Evolutionary conservation across 2,888 invertebrate genomes (phyloP).

Genomic region (Thalpophila matura): DNA sequence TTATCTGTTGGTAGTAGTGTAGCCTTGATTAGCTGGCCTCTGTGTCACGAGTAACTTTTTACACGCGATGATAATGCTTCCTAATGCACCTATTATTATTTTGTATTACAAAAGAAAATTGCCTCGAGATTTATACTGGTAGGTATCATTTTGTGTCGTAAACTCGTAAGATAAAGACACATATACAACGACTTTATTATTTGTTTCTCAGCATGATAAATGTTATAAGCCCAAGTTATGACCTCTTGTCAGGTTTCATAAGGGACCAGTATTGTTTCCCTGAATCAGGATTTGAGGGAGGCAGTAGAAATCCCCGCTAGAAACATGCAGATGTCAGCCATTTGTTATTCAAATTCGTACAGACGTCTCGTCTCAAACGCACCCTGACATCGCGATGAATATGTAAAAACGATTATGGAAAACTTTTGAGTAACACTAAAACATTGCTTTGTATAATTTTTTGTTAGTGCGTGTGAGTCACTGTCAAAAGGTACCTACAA

Average conservation of each 20-base stretch:
- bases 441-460: constrained; percentile 62
- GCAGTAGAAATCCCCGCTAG: constrained; percentile 76
- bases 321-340: constrained; percentile 86
- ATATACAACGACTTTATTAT: constrained; percentile 39
- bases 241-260: constrained; percentile 69
- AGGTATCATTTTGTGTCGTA: constrained; percentile 33
- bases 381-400: constrained; percentile 87
- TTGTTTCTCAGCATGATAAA: constrained; percentile 59
- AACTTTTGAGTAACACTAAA: constrained; percentile 79
- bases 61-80: constrained; percentile 48
- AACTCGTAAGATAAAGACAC: constrained; percentile 20
- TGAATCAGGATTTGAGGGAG: constrained; percentile 74
- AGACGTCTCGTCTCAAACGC: constrained; percentile 86
- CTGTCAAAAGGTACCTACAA: constrained; percentile 20
- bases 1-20: constrained; percentile 9
- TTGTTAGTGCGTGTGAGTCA: constrained; percentile 51
- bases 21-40: constrained; percentile 56
- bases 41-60: constrained; percentile 42
- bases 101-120: constrained; percentile 38
- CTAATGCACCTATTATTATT: constrained; percentile 54
- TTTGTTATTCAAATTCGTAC: constrained; percentile 89
- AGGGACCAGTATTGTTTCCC: constrained; percentile 73
- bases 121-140: constrained; percentile 25
- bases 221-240: constrained; percentile 67
- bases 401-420: constrained; percentile 89